A percentile compares a stretch with the other conserved stretches of the same genome.
Conservation (phyloP, 2,113 vertebrate genomes). For the Microtus oregoni region DNA sequence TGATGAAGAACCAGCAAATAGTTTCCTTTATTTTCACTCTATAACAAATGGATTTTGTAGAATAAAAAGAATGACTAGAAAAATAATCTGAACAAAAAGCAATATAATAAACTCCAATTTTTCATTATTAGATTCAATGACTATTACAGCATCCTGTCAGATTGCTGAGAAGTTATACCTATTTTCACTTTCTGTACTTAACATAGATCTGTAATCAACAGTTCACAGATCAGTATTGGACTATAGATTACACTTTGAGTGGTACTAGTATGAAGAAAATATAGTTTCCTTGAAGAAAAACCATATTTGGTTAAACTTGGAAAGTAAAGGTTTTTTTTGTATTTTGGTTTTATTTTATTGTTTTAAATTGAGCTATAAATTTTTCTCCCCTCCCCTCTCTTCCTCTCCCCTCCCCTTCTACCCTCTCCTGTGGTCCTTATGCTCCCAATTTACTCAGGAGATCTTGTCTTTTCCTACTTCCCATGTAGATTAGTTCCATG, state of each 20-base stretch:
- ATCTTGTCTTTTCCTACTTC: too few relatives aligned
- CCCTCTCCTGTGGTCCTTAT: too few relatives aligned
- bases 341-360: too few relatives aligned
- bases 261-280: slow-evolving; percentile 24
- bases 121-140: slow-evolving; percentile 59
- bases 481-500: too few relatives aligned
- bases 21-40: slow-evolving; percentile 11
- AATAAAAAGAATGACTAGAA: slow-evolving; percentile 5
- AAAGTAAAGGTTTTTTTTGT: not conserved
- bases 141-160: slow-evolving; percentile 1
- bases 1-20: slow-evolving; percentile 15
- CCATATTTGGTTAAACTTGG: not conserved
- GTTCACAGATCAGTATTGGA: not conserved
- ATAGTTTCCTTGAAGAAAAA: slow-evolving; percentile 30
- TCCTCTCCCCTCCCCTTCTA: too few relatives aligned
- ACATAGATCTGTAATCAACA: slow-evolving; percentile 6
- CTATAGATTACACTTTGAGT: not conserved
- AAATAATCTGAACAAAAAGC: slow-evolving; percentile 19
- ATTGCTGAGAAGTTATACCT: not conserved
- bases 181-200: slow-evolving; percentile 36
- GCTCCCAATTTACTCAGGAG: too few relatives aligned
- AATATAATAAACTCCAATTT: not conserved
- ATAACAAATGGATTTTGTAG: slow-evolving; percentile 54
- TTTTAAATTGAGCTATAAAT: too few relatives aligned
- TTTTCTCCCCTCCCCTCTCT: too few relatives aligned